Conservation (phyloP, 2,797 vertebrate genomes). For the Hemibagrus guttatus region DNA sequence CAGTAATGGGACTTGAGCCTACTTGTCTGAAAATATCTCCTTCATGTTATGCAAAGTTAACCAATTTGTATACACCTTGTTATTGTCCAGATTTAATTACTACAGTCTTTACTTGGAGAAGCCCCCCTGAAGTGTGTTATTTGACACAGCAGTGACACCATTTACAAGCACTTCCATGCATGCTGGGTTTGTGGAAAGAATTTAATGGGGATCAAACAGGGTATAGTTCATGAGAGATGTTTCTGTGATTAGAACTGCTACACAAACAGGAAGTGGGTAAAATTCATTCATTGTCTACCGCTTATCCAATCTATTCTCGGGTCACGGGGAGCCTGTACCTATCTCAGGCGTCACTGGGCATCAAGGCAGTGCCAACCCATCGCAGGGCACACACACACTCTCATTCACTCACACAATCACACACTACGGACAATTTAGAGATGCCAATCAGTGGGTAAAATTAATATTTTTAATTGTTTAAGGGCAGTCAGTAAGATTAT, state of each 20-base stretch:
- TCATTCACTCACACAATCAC: too few species aligned
- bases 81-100: background rate
- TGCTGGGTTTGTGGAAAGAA: background rate
- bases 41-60: background rate
- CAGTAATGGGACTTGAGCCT: background rate
- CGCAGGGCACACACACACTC: too few species aligned
- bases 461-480: too few species aligned
- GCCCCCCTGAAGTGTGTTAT: background rate
- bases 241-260: background rate
- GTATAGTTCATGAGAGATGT: background rate
- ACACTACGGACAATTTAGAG: too few species aligned
- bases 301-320: too few species aligned
- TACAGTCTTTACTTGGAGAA: background rate
- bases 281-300: too few species aligned
- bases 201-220: background rate
- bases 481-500: background rate
- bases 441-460: background rate
- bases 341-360: too few species aligned
- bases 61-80: background rate
- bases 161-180: background rate
- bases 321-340: too few species aligned
- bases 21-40: background rate
- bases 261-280: background rate
- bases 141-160: background rate
- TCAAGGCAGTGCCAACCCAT: too few species aligned